Evolutionary conservation across 2,797 vertebrate species (phyloP).

Genomic region (Fistularia tabacaria): DNA sequence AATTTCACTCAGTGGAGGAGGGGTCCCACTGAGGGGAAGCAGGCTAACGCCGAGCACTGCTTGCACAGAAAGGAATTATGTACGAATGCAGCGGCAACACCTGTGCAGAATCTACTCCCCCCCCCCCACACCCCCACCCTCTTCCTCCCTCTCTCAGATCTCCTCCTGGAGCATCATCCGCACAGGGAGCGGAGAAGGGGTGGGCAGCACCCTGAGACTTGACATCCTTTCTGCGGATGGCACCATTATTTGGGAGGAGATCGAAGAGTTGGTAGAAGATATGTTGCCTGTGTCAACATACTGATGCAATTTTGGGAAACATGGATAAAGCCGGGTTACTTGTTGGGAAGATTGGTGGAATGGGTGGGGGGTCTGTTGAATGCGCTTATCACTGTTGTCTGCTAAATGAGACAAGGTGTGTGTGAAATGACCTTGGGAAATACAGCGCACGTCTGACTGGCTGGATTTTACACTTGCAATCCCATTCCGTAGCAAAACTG

Average conservation of each 20-base stretch:
- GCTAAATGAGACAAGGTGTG: conserved; percentile 36
- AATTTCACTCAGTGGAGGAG: conserved; percentile 82
- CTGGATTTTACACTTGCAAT: too few species aligned
- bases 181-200: conserved; percentile 58
- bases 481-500: too few species aligned
- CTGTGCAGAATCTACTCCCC: conserved; percentile 62
- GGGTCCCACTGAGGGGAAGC: conserved; percentile 70
- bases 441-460: not conserved
- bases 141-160: conserved; percentile 20
- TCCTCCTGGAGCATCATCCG: conserved; percentile 56
- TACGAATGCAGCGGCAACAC: conserved; percentile 76
- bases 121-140: conserved; percentile 16
- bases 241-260: conserved; percentile 76
- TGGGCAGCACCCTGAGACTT: conserved; percentile 76
- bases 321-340: conserved; percentile 59
- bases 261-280: conserved; percentile 65
- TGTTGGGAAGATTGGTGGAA: conserved; percentile 53
- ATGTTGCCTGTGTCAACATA: conserved; percentile 69
- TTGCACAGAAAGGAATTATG: conserved; percentile 68
- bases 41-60: conserved; percentile 63
- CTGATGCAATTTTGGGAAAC: conserved; percentile 79
- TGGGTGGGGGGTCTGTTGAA: conserved; percentile 29
- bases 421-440: conserved; percentile 20
- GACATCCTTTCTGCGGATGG: conserved; percentile 75
- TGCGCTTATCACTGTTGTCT: conserved; percentile 53